phyloP scores from a whole-genome alignment of 2,113 vertebrate species.

The Anser cygnoides region DNA sequence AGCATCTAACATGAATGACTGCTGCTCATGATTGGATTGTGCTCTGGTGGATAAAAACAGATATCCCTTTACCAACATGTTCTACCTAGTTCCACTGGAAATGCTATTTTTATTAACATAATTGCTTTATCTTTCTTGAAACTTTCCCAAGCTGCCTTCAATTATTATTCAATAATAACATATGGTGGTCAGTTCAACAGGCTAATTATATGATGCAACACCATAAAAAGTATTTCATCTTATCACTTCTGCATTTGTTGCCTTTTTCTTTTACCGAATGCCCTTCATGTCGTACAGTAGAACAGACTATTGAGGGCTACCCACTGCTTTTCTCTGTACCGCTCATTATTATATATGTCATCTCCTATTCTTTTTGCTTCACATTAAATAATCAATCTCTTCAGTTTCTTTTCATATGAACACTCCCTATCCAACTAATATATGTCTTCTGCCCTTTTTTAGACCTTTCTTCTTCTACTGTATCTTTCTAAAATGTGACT shows the following conservation, averaged over 20 bases:
- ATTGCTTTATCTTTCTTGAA: constrained; percentile 60
- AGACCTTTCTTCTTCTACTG: constrained; percentile 52
- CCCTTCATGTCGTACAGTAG: constrained; percentile 22
- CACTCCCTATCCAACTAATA: constrained; percentile 47
- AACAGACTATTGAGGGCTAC: constrained; percentile 5
- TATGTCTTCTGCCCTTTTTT: constrained; percentile 57
- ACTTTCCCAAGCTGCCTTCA: constrained; percentile 56
- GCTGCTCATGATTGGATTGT: background rate
- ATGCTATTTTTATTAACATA: constrained; percentile 35
- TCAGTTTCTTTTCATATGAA: constrained; percentile 55
- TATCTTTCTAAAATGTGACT: constrained; percentile 36
- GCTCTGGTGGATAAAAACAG: background rate
- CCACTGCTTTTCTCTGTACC: constrained; percentile 26
- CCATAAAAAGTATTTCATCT: constrained; percentile 56
- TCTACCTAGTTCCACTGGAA: background rate
- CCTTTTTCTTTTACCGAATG: constrained; percentile 39
- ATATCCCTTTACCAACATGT: background rate
- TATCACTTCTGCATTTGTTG: constrained; percentile 32
- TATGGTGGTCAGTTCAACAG: constrained; percentile 61
- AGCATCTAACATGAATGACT: background rate
- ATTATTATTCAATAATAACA: constrained; percentile 65
- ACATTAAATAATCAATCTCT: constrained; percentile 62
- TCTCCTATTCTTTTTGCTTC: constrained; percentile 60
- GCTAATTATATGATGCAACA: constrained; percentile 63
- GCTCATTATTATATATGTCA: constrained; percentile 58